A percentile compares a stretch with the other conserved stretches of the same genome.
Conservation (phyloP, 1,140 invertebrate species). For the Magallana gigas region DNA sequence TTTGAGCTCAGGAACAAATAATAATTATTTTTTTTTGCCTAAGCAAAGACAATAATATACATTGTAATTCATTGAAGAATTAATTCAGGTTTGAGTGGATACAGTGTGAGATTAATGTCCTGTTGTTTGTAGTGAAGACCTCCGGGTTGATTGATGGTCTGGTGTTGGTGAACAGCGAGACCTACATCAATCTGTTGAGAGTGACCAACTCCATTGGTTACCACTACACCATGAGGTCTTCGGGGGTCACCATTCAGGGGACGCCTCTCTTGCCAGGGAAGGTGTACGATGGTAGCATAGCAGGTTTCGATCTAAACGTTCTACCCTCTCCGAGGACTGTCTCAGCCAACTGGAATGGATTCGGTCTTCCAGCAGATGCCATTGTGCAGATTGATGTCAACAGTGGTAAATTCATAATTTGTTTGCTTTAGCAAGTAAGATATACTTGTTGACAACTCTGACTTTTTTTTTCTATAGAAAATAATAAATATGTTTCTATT, state of each 20-base stretch:
- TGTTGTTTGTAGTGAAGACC: slow-evolving; percentile 57
- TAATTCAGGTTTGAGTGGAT: no score
- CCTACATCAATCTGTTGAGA: slow-evolving; percentile 63
- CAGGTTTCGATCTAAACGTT: slow-evolving; percentile 65
- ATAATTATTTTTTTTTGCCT: no score
- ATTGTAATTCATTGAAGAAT: no score
- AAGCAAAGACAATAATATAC: no score
- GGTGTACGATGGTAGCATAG: slow-evolving; percentile 66
- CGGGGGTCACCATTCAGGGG: slow-evolving; percentile 67
- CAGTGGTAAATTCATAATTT: slow-evolving; percentile 34
- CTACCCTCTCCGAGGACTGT: slow-evolving; percentile 50
- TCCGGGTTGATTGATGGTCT: slow-evolving; percentile 64
- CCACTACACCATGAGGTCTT: slow-evolving; percentile 55
- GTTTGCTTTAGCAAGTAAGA: not conserved
- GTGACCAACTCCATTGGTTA: slow-evolving; percentile 62
- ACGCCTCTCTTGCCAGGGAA: slow-evolving; percentile 67
- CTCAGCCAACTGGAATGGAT: slow-evolving; percentile 68
- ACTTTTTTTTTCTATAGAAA: no score
- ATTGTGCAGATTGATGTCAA: slow-evolving; percentile 46
- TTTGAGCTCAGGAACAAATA: no score
- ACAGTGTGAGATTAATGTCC: no score
- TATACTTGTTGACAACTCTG: not conserved
- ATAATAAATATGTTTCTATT: no score
- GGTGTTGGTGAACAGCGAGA: slow-evolving; percentile 58
- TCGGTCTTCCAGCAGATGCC: slow-evolving; percentile 58